Conservation (phyloP, 2,113 vertebrate genomes). For the Stercorarius parasiticus region DNA sequence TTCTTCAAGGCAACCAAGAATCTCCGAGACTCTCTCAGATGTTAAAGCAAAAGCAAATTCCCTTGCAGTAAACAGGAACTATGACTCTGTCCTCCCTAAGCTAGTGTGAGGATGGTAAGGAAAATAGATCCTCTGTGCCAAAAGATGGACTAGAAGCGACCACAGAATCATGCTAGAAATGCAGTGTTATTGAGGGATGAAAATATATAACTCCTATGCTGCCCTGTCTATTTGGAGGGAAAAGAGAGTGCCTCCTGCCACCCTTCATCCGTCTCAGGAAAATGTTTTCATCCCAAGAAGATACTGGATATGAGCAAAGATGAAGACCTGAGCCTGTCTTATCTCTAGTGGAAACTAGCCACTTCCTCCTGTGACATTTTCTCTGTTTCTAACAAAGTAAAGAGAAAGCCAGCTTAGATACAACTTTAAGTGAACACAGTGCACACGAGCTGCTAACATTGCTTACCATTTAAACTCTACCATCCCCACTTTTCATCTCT, state of each 20-base stretch:
- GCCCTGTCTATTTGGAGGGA: background rate
- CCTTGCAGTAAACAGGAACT: background rate
- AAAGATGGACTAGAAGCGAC: background rate
- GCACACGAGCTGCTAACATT: background rate
- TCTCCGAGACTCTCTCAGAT: background rate
- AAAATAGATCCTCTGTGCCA: background rate
- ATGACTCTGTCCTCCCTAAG: background rate
- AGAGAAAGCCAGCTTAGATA: background rate
- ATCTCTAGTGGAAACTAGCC: background rate
- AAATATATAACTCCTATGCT: background rate
- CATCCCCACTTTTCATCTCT: background rate
- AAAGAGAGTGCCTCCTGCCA: background rate
- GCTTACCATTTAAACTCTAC: background rate
- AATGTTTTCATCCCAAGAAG: background rate
- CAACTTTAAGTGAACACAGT: background rate
- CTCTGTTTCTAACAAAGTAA: background rate
- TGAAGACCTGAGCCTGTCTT: background rate
- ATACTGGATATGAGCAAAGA: background rate
- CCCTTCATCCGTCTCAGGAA: background rate
- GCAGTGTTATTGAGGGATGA: background rate
- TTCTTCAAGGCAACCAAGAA: background rate
- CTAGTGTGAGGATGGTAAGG: background rate
- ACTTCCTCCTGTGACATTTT: background rate
- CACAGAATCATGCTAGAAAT: background rate
- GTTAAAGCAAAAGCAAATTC: background rate